These are phyloP conservation scores for Lasioglossum morio DNA, from an alignment of 2,888 invertebrate genomes.

Conservation along the genomic window DNA sequence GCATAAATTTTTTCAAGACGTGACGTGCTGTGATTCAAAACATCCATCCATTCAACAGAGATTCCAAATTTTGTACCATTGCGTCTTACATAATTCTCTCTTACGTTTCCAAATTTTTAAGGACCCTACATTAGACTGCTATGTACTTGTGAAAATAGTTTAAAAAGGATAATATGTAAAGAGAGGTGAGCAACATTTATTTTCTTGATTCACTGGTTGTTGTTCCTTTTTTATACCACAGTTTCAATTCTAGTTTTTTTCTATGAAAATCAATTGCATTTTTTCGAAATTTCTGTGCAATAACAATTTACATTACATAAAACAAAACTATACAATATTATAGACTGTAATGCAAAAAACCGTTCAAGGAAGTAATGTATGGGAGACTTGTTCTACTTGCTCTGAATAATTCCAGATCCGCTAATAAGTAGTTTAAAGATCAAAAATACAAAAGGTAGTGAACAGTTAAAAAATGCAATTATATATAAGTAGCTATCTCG, in stretches of 20 bases:
- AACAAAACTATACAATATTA: not conserved
- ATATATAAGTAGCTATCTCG: not conserved
- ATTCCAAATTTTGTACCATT: not conserved
- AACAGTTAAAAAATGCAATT: not conserved
- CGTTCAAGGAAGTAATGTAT: not conserved
- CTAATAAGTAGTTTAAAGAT: too few relatives aligned
- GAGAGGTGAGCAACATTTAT: not conserved
- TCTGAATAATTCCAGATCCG: not conserved
- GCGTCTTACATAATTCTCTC: not conserved
- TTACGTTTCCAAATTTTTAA: not conserved
- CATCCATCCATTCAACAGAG: not conserved
- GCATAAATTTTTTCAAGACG: not conserved
- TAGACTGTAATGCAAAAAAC: not conserved
- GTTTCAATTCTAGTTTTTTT: not conserved
- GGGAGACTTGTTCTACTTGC: not conserved
- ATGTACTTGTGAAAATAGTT: not conserved
- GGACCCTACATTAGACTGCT: not conserved
- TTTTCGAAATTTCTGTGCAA: not conserved
- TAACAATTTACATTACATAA: not conserved
- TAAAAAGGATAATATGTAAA: not conserved
- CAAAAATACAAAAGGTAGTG: not conserved
- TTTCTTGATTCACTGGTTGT: not conserved
- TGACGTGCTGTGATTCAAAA: not conserved
- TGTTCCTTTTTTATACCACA: not conserved
- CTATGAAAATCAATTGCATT: not conserved